phyloP scores from a whole-genome alignment of 2,888 invertebrate species.

The Lycophotia porphyrea region DNA sequence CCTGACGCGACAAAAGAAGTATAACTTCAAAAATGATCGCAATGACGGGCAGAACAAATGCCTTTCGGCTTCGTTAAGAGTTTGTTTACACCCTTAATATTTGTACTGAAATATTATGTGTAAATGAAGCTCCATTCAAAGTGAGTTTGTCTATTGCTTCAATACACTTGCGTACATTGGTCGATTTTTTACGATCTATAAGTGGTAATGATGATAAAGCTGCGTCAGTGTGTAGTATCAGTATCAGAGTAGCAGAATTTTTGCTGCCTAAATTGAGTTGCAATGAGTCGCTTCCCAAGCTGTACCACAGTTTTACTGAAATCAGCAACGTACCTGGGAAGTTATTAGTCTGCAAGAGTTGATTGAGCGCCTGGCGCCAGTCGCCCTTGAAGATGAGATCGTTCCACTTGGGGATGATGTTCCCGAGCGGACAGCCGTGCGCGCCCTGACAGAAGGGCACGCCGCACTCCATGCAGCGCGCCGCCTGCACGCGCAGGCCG shows the following conservation, averaged over 20 bases:
- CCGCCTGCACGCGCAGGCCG: slow-evolving; percentile 97
- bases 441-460: slow-evolving; percentile 96
- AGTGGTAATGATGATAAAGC: background rate
- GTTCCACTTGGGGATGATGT: slow-evolving; percentile 99
- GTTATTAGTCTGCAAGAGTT: slow-evolving; percentile 99
- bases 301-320: background rate
- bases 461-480: slow-evolving; percentile 99
- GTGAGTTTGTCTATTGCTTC: background rate
- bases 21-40: no score
- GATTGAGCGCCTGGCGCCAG: slow-evolving; percentile 98
- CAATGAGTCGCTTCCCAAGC: background rate
- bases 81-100: no score
- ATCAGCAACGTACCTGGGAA: slow-evolving; percentile 87
- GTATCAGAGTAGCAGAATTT: background rate
- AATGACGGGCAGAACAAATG: no score
- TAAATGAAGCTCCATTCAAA: background rate
- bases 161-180: no score
- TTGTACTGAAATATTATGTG: background rate
- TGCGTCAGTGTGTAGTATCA: background rate
- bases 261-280: background rate
- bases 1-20: no score
- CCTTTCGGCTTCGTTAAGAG: no score
- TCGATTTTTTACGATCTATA: no score
- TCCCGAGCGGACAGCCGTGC: slow-evolving; percentile 99
- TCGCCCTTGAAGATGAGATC: slow-evolving; percentile 98